These are phyloP conservation scores for Bagarius yarrelli DNA, from an alignment of 2,113 vertebrate species.

Conservation along the genomic window DNA sequence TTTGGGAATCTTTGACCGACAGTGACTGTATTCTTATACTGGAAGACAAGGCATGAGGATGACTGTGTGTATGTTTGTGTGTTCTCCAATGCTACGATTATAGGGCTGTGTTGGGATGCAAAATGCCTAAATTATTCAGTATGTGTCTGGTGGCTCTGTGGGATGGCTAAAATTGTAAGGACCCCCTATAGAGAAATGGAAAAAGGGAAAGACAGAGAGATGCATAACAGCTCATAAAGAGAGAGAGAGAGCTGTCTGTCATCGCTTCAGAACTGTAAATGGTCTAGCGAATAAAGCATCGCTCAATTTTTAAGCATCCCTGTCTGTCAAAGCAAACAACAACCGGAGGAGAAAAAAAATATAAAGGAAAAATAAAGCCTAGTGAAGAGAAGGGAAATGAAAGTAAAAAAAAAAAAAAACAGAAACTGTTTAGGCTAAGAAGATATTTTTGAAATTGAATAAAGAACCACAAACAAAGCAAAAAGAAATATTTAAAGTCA, in stretches of 20 bases:
- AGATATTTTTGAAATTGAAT: neutral
- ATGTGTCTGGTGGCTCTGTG: slow-evolving; percentile 41
- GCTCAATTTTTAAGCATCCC: neutral
- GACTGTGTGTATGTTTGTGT: slow-evolving; percentile 30
- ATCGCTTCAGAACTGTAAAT: slow-evolving; percentile 23
- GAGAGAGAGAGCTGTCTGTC: slow-evolving; percentile 5
- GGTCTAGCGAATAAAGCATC: slow-evolving; percentile 1
- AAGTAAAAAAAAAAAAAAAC: neutral
- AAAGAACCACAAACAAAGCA: neutral
- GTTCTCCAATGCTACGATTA: slow-evolving; percentile 35
- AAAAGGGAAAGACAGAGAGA: neutral
- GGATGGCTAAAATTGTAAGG: slow-evolving; percentile 49
- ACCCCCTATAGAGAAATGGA: slow-evolving; percentile 23
- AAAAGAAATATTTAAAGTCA: neutral
- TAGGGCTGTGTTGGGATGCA: slow-evolving; percentile 15
- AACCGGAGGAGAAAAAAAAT: neutral
- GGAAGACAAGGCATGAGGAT: neutral
- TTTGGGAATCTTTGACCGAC: slow-evolving; percentile 20
- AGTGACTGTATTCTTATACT: slow-evolving; percentile 10
- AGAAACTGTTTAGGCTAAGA: neutral
- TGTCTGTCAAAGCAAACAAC: slow-evolving; percentile 8
- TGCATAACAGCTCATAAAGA: neutral
- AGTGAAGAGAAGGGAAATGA: neutral
- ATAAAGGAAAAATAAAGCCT: neutral
- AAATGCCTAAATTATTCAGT: slow-evolving; percentile 69